Evolutionary conservation across 2,888 invertebrate species (phyloP).

Genomic region (Liopterus haemorrhoidalis): DNA sequence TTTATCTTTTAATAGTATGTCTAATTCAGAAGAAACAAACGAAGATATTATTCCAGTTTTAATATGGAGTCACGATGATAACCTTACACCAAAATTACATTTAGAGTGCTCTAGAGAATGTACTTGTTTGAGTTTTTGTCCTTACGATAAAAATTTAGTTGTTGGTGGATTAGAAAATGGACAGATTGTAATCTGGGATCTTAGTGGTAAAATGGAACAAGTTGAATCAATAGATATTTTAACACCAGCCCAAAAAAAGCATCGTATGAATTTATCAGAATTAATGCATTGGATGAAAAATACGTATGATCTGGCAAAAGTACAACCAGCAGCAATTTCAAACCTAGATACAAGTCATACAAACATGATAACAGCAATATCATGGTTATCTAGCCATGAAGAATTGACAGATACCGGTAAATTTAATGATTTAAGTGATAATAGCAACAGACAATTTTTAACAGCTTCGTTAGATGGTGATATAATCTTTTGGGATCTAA

Average conservation of each 20-base stretch:
- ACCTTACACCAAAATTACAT: conserved; percentile 61
- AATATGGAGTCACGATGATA: conserved; percentile 70
- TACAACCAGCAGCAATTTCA: conserved; percentile 57
- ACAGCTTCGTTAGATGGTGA: conserved; percentile 62
- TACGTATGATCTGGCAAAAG: conserved; percentile 51
- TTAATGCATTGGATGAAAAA: conserved; percentile 66
- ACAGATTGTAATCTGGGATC: conserved; percentile 65
- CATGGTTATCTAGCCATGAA: conserved; percentile 62
- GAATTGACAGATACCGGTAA: conserved; percentile 57
- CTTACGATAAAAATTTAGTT: conserved; percentile 61
- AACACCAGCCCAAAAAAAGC: conserved; percentile 41
- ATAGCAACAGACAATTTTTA: conserved; percentile 52
- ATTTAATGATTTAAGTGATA: conserved; percentile 42
- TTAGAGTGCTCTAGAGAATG: conserved; percentile 64
- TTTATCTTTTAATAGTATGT: not conserved
- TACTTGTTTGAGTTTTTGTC: conserved; percentile 60
- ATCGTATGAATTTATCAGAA: conserved; percentile 49
- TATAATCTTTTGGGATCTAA: conserved; percentile 66
- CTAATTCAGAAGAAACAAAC: conserved; percentile 14
- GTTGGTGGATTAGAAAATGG: conserved; percentile 69
- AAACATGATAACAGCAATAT: conserved; percentile 57
- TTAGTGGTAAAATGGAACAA: conserved; percentile 51
- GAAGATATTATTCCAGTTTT: conserved; percentile 50
- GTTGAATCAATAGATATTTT: conserved; percentile 14
- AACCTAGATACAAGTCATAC: conserved; percentile 58